Evolutionary conservation across 2,797 vertebrate genomes (phyloP).

Genomic region (Knipowitschia caucasica): DNA sequence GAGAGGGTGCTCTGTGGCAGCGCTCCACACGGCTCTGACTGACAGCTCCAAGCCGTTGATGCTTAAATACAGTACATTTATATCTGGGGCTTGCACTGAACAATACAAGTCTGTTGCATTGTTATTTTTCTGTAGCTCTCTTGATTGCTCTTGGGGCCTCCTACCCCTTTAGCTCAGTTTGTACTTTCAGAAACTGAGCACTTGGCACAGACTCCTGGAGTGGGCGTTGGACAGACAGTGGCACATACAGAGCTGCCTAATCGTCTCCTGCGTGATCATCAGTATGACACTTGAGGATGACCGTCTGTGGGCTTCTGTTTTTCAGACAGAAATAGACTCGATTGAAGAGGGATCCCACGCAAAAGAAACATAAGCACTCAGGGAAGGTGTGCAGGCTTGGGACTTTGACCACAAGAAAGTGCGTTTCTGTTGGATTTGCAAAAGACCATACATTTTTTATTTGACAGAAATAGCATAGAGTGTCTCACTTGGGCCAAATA

Average conservation of each 20-base stretch:
- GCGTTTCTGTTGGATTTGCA: background rate
- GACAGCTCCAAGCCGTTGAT: conserved; percentile 27
- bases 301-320: conserved; percentile 41
- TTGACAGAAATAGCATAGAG: background rate
- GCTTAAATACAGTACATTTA: conserved; percentile 11
- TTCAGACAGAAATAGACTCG: conserved; percentile 37
- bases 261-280: conserved; percentile 37
- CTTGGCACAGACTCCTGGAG: conserved; percentile 14
- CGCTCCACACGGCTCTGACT: conserved; percentile 31
- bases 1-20: conserved; percentile 34
- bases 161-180: background rate
- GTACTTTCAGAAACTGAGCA: conserved; percentile 9
- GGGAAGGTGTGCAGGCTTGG: conserved; percentile 30
- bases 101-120: background rate
- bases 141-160: background rate
- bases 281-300: conserved; percentile 34
- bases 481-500: background rate
- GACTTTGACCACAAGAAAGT: conserved; percentile 16
- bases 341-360: conserved; percentile 37
- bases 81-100: background rate
- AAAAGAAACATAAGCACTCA: conserved; percentile 31
- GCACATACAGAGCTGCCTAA: conserved; percentile 19
- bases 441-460: background rate
- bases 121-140: background rate
- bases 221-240: conserved; percentile 28